phyloP scores from a whole-genome alignment of 2,888 invertebrate genomes.

The Volucella bombylans region DNA sequence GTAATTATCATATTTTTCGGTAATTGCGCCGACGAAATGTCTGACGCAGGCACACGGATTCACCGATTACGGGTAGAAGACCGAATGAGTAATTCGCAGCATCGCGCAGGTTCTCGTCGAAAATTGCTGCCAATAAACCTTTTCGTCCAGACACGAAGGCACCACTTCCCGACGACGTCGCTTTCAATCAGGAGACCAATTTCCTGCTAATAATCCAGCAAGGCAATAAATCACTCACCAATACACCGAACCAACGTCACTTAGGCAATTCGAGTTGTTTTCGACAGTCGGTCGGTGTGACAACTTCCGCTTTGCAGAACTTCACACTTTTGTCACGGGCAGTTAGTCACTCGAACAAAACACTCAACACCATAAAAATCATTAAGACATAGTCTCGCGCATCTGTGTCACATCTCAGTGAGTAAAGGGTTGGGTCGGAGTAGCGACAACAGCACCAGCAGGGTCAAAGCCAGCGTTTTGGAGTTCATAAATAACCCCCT shows the following conservation, averaged over 20 bases:
- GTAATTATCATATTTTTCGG: conserved; percentile 80
- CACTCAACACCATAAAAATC: conserved; percentile 74
- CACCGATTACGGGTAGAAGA: neutral
- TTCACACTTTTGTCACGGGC: conserved; percentile 73
- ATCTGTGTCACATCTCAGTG: conserved; percentile 68
- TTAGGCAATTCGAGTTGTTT: neutral
- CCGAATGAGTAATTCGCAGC: conserved; percentile 59
- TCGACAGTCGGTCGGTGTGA: conserved; percentile 44
- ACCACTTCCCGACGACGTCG: conserved; percentile 8
- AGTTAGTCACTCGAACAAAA: conserved; percentile 69
- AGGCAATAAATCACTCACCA: conserved; percentile 68
- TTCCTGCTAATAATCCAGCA: conserved; percentile 65
- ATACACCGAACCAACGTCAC: conserved; percentile 10
- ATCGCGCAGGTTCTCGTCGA: conserved; percentile 33
- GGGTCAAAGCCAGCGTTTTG: conserved; percentile 61
- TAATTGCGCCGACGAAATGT: conserved; percentile 80
- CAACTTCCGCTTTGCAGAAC: conserved; percentile 73
- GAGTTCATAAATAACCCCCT: conserved; percentile 68
- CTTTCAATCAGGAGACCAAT: conserved; percentile 46
- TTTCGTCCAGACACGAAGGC: conserved; percentile 57
- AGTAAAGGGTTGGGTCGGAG: conserved; percentile 63
- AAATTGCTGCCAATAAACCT: conserved; percentile 64
- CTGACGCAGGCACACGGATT: conserved; percentile 32
- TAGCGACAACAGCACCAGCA: conserved; percentile 25
- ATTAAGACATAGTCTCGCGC: conserved; percentile 70